Percentiles rank a stretch among this genome's conserved stretches.
These are phyloP conservation scores for Luperina nickerlii DNA, from an alignment of 2,888 invertebrate species.

Conservation along the genomic window DNA sequence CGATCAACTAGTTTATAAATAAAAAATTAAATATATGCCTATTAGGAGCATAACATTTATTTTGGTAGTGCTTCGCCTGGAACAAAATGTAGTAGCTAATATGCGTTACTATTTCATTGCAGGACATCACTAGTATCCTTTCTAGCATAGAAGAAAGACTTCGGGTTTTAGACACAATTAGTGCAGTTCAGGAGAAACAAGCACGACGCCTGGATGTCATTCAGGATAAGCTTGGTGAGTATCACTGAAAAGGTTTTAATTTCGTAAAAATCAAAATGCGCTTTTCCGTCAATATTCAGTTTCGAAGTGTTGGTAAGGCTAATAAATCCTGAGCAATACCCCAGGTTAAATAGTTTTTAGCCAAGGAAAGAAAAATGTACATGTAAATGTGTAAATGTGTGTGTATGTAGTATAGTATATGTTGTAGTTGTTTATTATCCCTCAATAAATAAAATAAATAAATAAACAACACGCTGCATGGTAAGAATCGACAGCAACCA, in stretches of 20 bases:
- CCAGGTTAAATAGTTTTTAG: not conserved
- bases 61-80: constrained; percentile 36
- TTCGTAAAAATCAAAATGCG: not conserved
- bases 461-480: not conserved
- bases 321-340: not conserved
- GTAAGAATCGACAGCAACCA: constrained; percentile 7
- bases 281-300: too few species aligned
- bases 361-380: not conserved
- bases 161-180: constrained; percentile 83
- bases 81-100: constrained; percentile 15
- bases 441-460: too few species aligned
- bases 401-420: too few species aligned
- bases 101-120: constrained; percentile 61
- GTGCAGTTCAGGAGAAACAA: constrained; percentile 83
- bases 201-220: constrained; percentile 86
- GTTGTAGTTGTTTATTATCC: too few species aligned
- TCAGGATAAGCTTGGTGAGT: constrained; percentile 87
- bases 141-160: constrained; percentile 85
- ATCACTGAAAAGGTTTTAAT: not conserved
- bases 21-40: constrained; percentile 18
- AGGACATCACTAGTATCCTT: constrained; percentile 84
- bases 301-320: not conserved
- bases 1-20: constrained; percentile 57
- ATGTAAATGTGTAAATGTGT: too few species aligned
- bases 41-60: constrained; percentile 52